Percentiles rank a stretch among this genome's conserved stretches.
phyloP scores from a whole-genome alignment of 37 sponge, comb jelly and placozoan species.

The Amphimedon queenslandica region DNA sequence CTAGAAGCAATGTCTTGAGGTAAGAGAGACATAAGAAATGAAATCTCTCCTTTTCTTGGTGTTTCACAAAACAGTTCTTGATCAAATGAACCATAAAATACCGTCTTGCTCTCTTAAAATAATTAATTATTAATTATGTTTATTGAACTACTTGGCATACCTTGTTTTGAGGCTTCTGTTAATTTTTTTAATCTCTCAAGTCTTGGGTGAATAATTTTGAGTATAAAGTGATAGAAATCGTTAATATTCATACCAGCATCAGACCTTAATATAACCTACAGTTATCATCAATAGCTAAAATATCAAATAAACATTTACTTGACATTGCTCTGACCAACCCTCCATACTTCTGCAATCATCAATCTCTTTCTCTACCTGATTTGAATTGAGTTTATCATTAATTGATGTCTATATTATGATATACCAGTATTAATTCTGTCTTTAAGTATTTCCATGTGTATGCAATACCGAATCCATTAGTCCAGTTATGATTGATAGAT shows the following conservation, averaged over 20 bases:
- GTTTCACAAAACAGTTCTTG: no score
- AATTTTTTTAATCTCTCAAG: constrained; percentile 1
- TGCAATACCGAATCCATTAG: constrained; percentile 60
- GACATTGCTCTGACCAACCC: constrained; percentile 74
- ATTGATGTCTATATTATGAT: background rate
- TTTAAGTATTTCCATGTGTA: constrained; percentile 68
- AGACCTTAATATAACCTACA: constrained; percentile 54
- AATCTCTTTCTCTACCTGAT: constrained; percentile 51
- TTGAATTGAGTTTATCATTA: background rate
- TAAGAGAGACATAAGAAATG: no score
- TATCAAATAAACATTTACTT: constrained; percentile 33
- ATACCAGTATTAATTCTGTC: constrained; percentile 60
- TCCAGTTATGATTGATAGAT: constrained; percentile 96
- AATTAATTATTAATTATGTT: no score
- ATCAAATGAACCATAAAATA: no score
- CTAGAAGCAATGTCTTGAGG: no score
- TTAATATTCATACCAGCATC: constrained; percentile 68
- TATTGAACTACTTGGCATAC: no score
- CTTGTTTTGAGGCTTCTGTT: background rate
- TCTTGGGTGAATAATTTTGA: constrained; percentile 27
- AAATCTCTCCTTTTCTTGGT: no score
- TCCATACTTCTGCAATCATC: constrained; percentile 59
- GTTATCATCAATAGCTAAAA: background rate
- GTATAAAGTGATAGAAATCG: constrained; percentile 54
- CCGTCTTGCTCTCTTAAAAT: no score